Evolutionary conservation across 2,797 vertebrate genomes (phyloP).

Genomic region (Falco peregrinus): DNA sequence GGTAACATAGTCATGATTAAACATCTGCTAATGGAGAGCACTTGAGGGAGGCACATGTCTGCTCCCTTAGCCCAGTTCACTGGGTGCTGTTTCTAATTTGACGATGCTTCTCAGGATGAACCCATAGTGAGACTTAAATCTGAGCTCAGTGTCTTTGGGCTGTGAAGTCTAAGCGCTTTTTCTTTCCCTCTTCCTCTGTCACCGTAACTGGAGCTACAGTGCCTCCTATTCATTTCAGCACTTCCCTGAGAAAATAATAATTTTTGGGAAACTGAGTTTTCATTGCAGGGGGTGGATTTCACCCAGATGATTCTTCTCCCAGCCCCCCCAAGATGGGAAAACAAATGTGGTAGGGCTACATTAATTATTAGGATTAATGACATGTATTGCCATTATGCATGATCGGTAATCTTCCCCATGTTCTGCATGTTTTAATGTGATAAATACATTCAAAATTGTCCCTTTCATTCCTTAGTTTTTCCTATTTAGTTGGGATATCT

Average conservation of each 20-base stretch:
- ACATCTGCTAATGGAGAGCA: background rate
- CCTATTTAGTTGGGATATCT: background rate
- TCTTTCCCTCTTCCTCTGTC: background rate
- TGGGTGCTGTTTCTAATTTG: background rate
- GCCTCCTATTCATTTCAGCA: background rate
- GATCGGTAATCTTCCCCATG: background rate
- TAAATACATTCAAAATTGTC: background rate
- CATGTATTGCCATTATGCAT: accelerated
- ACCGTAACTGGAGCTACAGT: background rate
- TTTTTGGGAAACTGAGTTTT: background rate
- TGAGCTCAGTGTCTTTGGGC: background rate
- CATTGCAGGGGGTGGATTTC: background rate
- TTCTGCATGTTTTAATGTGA: background rate
- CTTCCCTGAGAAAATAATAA: background rate
- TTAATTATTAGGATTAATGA: background rate
- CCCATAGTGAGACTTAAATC: background rate
- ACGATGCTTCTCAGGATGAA: background rate
- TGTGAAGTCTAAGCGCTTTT: background rate
- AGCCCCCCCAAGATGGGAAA: background rate
- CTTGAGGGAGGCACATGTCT: background rate
- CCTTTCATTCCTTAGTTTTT: background rate
- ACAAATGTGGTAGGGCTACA: background rate
- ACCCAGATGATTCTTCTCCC: background rate
- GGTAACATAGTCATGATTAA: background rate
- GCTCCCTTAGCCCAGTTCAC: background rate